phyloP scores from a whole-genome alignment of 37 sponge, comb jelly and placozoan species.

The Halisarca cf. caerulea region DNA sequence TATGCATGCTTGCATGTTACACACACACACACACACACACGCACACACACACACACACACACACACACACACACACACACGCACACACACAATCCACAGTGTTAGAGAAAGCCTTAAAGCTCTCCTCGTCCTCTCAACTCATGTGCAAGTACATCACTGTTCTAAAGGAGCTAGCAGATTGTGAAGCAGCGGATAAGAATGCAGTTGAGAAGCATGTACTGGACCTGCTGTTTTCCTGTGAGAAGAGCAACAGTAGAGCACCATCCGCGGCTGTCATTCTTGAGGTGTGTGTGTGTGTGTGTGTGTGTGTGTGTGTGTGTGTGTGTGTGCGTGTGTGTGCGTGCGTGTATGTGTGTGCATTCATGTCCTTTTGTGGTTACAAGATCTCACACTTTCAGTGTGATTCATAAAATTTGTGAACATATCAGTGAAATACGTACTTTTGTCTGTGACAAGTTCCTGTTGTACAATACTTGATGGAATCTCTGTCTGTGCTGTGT shows the following conservation, averaged over 20 bases:
- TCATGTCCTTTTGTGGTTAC: no score
- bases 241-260: background rate
- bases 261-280: background rate
- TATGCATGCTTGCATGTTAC: no score
- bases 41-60: no score
- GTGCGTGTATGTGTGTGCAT: no score
- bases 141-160: background rate
- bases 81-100: no score
- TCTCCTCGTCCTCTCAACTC: background rate
- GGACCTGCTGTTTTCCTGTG: background rate
- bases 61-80: no score
- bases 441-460: background rate
- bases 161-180: background rate
- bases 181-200: background rate
- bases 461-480: background rate
- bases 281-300: background rate
- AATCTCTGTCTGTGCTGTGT: background rate
- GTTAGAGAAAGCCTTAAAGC: background rate
- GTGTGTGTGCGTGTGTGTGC: no score
- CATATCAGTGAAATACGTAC: no score
- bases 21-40: no score
- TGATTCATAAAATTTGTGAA: no score
- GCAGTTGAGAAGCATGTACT: background rate
- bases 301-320: background rate
- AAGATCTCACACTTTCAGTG: no score